Percentiles rank a stretch among this genome's conserved stretches.
Conservation (phyloP, 2,888 invertebrate species). For the Eupeodes luniger region DNA sequence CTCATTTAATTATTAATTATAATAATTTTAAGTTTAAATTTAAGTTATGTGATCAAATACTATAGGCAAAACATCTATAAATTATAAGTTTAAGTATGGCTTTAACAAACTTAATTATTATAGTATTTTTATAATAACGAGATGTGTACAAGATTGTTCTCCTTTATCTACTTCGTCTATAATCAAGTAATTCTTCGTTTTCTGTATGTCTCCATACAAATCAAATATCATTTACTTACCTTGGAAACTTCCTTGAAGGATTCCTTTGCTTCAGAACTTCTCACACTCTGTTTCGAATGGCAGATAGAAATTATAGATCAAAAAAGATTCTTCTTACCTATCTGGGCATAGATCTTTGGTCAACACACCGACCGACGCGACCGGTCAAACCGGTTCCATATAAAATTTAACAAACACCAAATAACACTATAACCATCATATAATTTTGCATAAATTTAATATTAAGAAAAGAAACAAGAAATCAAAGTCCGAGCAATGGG, state of each 20-base stretch:
- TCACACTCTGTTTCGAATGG: background rate
- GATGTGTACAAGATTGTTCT: no score
- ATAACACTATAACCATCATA: slow-evolving; percentile 60
- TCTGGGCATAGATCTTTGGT: slow-evolving; percentile 53
- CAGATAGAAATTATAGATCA: background rate
- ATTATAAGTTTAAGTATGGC: no score
- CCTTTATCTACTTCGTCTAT: no score
- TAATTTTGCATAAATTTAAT: slow-evolving; percentile 69
- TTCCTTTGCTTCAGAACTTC: slow-evolving; percentile 4
- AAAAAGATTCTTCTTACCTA: slow-evolving; percentile 13
- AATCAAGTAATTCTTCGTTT: background rate
- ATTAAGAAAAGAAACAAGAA: slow-evolving; percentile 10
- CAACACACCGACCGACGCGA: slow-evolving; percentile 63
- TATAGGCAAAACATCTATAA: no score
- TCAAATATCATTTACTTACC: background rate
- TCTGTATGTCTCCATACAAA: background rate
- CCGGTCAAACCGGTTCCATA: slow-evolving; percentile 78
- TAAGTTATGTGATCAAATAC: no score
- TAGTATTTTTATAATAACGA: no score
- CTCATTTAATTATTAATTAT: no score
- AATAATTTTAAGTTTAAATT: no score
- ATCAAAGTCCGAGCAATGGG: slow-evolving; percentile 74
- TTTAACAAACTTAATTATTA: no score
- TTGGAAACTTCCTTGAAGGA: background rate
- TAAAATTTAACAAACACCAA: slow-evolving; percentile 47